Conservation (phyloP, 2,888 invertebrate genomes). For the Coelinius sp. region DNA sequence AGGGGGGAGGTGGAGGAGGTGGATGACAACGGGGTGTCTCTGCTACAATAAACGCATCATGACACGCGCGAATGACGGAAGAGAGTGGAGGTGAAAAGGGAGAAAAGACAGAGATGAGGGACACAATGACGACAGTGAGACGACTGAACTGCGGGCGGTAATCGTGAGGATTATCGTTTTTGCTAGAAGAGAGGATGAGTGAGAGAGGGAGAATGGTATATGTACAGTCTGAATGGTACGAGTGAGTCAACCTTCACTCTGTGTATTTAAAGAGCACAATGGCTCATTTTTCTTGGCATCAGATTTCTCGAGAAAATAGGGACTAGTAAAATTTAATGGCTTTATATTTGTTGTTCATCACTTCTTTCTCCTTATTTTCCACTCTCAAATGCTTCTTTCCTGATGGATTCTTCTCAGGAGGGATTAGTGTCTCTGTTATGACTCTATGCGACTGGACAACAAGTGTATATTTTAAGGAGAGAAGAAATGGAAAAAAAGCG, state of each 20-base stretch:
- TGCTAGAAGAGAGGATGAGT: not conserved
- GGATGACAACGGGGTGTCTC: not conserved
- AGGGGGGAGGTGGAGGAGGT: not conserved
- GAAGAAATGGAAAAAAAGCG: not conserved
- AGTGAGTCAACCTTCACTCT: conserved; percentile 13
- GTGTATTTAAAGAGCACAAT: conserved; percentile 10
- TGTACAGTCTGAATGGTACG: not conserved
- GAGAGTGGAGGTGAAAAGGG: not conserved
- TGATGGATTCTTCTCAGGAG: not conserved
- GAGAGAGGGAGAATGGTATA: not conserved
- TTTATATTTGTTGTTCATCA: conserved; percentile 4
- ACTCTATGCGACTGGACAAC: not conserved
- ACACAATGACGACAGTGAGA: conserved; percentile 19
- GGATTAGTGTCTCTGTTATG: not conserved
- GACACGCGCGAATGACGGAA: not conserved
- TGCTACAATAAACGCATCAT: conserved; percentile 21
- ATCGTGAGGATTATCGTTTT: conserved; percentile 12
- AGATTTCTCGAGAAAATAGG: not conserved
- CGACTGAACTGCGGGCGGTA: conserved; percentile 28
- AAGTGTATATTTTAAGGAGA: not conserved
- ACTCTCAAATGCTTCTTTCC: not conserved
- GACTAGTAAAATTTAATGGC: not conserved
- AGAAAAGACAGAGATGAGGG: not conserved
- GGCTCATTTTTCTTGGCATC: conserved; percentile 14
- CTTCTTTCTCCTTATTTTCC: not conserved